A percentile compares a stretch with the other conserved stretches of the same genome.
Evolutionary conservation across 2,888 invertebrate species (phyloP).

Genomic region (Eristalinus sepulchralis): DNA sequence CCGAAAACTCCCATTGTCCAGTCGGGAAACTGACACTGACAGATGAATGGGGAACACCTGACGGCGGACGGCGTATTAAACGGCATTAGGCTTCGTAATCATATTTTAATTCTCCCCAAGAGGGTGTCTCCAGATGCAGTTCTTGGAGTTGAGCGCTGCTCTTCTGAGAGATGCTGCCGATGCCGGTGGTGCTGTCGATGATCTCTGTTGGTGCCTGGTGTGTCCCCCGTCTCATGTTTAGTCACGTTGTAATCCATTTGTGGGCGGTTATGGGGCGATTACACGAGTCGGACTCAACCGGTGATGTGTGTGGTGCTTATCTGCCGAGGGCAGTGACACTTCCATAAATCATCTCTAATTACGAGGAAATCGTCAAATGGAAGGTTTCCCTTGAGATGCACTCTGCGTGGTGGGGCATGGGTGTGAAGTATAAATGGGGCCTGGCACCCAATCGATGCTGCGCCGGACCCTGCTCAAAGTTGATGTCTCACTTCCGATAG

Average conservation of each 20-base stretch:
- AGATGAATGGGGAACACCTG: constrained; percentile 65
- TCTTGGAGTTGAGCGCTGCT: constrained; percentile 13
- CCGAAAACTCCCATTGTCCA: constrained; percentile 54
- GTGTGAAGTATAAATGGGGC: background rate
- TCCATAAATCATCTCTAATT: constrained; percentile 28
- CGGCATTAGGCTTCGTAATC: constrained; percentile 65
- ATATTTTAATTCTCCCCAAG: constrained; percentile 45
- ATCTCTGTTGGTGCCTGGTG: too few species aligned
- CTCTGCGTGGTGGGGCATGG: background rate
- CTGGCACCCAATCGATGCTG: background rate
- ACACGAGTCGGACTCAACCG: constrained; percentile 49
- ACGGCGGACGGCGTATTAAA: constrained; percentile 59
- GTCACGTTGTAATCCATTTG: constrained; percentile 49
- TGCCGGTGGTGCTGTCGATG: background rate
- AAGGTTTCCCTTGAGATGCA: background rate
- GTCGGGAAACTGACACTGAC: constrained; percentile 54
- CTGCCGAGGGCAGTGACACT: constrained; percentile 23
- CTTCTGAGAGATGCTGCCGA: background rate
- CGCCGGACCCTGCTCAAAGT: background rate
- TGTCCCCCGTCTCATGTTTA: background rate
- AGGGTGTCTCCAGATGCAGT: constrained; percentile 7
- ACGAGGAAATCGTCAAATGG: background rate
- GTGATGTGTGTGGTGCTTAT: constrained; percentile 17
- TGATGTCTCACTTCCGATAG: background rate
- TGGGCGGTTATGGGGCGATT: constrained; percentile 55